Evolutionary conservation across 1,140 invertebrate species (phyloP).

Genomic region (Hermetia illucens): DNA sequence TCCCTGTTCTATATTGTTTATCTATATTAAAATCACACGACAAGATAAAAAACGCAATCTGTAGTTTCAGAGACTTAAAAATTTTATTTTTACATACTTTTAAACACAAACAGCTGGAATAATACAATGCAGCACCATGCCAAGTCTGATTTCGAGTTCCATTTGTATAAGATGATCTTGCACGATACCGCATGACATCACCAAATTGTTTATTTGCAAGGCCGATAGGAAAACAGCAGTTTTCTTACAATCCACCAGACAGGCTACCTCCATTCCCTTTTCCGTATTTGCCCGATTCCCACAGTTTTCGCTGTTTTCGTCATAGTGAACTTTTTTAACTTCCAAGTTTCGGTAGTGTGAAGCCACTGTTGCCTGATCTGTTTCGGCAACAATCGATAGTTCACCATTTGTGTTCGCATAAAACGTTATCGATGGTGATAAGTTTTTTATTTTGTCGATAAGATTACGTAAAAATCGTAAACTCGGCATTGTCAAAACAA

Average conservation of each 20-base stretch:
- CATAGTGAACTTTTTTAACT: slow-evolving; percentile 27
- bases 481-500: slow-evolving; percentile 61
- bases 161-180: slow-evolving; percentile 20
- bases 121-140: slow-evolving; percentile 21
- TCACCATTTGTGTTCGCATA: slow-evolving; percentile 53
- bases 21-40: too few relatives aligned
- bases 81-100: too few relatives aligned
- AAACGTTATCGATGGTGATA: slow-evolving; percentile 51
- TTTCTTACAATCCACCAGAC: slow-evolving; percentile 24
- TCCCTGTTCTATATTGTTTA: too few relatives aligned
- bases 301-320: not conserved
- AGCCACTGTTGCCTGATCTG: slow-evolving; percentile 58
- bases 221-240: slow-evolving; percentile 21
- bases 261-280: slow-evolving; percentile 12
- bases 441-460: slow-evolving; percentile 66
- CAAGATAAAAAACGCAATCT: too few relatives aligned
- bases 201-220: slow-evolving; percentile 19
- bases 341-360: slow-evolving; percentile 57
- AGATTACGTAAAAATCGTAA: slow-evolving; percentile 58
- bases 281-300: slow-evolving; percentile 2
- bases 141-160: slow-evolving; percentile 19
- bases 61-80: too few relatives aligned
- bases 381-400: slow-evolving; percentile 56
- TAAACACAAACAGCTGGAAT: slow-evolving; percentile 19
- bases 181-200: slow-evolving; percentile 20